Evolutionary conservation across 2,888 invertebrate species (phyloP), one percentile per base, ranked within the genome.

Genomic region (Lapara coniferarum): DNA sequence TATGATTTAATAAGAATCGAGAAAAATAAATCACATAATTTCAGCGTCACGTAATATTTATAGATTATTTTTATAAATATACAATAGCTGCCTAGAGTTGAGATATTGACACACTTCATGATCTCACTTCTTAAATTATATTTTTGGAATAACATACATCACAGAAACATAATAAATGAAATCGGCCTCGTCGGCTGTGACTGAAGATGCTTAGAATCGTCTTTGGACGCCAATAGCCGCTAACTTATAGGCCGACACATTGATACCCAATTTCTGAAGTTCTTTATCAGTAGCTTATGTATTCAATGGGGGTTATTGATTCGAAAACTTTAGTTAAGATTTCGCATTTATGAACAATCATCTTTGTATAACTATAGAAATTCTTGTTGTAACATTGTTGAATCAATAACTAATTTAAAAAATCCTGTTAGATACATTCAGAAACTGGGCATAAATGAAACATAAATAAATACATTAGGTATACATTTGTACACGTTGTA

Each of bases 41-140:
- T 53, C 53, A 63, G 16, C 56, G 16, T 19, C 53, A 66, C 44
- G 66, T 69, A 19, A 19, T 55, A 67, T 72, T 70, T 72, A 70
- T 70, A 71, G 70, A 71, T 69, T 71, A 71, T 69, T 57, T 51
- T 78, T 77, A 73, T 75, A 81, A 76, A 71, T 37, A 16, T 44
- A 70, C 69, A 83, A 84, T 91, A 91, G 91, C 92, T 92, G 92
- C 91, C 89, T 82, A 85, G 82, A 85, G 82, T 88, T 84, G 86
- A 88, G 84, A 82, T 81, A 76, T 84, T 80, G 78, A 81, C 77
- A 78, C 82, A 78, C 76, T 75, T 78, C 81, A 82, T 79, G 74
- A 71, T 80, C 78, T 80, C 78, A 79, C 73, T 73, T 77, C 70
- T 73, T 77, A 76, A 75, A 56, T 78, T 78, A 76, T 78, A 72